Percentiles rank a stretch among this genome's conserved stretches.
Evolutionary conservation across 2,797 vertebrate genomes (phyloP).

Genomic region (Hyperoplus immaculatus): DNA sequence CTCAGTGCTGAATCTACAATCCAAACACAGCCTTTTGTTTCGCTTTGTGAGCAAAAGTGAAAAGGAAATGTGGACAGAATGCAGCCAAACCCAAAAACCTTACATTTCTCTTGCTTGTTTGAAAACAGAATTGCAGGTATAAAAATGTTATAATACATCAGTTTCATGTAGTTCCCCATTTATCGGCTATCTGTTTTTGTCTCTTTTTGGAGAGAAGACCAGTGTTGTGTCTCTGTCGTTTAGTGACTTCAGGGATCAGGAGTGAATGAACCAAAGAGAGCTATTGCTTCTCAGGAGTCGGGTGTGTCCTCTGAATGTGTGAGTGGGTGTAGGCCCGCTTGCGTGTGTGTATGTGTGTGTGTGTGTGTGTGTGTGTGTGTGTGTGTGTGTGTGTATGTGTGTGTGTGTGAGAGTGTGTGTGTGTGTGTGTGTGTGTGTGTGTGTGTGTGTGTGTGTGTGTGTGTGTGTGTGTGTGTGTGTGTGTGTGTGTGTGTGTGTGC

Average conservation of each 20-base stretch:
- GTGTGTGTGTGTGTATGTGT: neutral
- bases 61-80: neutral
- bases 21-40: conserved; percentile 30
- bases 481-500: conserved; percentile 23
- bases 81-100: neutral
- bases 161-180: neutral
- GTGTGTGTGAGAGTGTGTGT: neutral
- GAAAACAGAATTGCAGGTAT: neutral
- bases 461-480: neutral
- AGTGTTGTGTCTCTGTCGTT: neutral
- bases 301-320: conserved; percentile 54
- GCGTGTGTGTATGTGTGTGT: neutral
- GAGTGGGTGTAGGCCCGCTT: conserved; percentile 35
- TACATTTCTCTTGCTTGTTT: conserved; percentile 13
- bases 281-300: conserved; percentile 31
- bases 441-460: neutral
- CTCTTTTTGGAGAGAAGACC: neutral
- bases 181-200: conserved; percentile 12
- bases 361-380: neutral
- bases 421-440: neutral
- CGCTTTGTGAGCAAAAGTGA: conserved; percentile 15
- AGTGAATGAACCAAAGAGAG: conserved; percentile 35
- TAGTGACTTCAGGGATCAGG: conserved; percentile 34
- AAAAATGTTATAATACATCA: conserved; percentile 22
- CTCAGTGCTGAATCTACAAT: neutral